Evolutionary conservation across 1,140 invertebrate species (phyloP), one percentile per base, ranked within the genome.

Genomic region (Drosophila rhopaloa): DNA sequence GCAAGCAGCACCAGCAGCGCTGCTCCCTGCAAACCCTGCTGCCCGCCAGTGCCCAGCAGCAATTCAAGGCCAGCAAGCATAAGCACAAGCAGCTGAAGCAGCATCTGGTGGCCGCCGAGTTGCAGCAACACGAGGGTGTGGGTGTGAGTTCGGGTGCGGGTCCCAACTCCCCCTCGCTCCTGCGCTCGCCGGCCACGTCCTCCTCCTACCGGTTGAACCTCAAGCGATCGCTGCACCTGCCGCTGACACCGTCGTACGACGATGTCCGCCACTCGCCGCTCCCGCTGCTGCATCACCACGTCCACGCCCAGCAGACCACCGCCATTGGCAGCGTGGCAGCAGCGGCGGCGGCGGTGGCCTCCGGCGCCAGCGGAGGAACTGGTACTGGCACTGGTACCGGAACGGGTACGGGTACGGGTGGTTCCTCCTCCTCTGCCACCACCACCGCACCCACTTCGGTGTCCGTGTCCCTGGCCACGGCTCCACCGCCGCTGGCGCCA

Each of bases 21-120:
- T 91, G 89, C 83, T 92, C 91, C 62, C 76, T 92, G 57, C 89
- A 92, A 75, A 92, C 89, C 32, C 72, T 91, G 72, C 76, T 91
- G 75, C 88, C 88, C 27, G 77, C 89, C 65, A 91, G 81, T 43
- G 86, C 86, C 50, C 86, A 89, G 81, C 85, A 90, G 47, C 85
- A 89, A 63, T 84, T 90, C 53, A 90, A 89, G 75, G 81, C 81
- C 57, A 84, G 82, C 63, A 63, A 63, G 14, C 37, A 68, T 13
- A 90, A 89, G 71, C 85, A 85, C 63, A 90, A 90, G 70, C 85
- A 89, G 68, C 86, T 91, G 44, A 90, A 90, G 76, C 90, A 90
- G 46, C 88, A 84, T 14, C 76, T 68, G 47, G 61, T 68, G 61
- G 65, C 65, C 38, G 47, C 65, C 13, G 65, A 84, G 35, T 57